A percentile compares a stretch with the other conserved stretches of the same genome.
Conservation (phyloP, 2,888 invertebrate species). For the Tetramorium bicarinatum region DNA sequence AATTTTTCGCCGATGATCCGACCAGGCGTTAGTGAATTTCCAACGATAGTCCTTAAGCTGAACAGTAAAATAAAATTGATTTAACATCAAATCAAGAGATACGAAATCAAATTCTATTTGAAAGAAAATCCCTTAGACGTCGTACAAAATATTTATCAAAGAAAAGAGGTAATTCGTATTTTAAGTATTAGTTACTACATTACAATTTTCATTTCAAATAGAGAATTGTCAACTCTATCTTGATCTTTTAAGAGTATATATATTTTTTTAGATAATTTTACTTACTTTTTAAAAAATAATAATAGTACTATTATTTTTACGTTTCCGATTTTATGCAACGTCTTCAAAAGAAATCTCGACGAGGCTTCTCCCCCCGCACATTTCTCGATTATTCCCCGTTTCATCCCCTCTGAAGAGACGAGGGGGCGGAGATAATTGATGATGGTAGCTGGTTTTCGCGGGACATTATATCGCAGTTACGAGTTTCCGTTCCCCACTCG, state of each 20-base stretch:
- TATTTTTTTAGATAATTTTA: not conserved
- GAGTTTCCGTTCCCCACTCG: slow-evolving; percentile 45
- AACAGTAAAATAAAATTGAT: not conserved
- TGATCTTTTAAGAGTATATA: not conserved
- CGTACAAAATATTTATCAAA: not conserved
- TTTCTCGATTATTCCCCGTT: slow-evolving; percentile 68
- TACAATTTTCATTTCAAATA: not conserved
- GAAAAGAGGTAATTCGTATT: not conserved
- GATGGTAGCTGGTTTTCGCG: slow-evolving; percentile 76
- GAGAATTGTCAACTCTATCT: not conserved
- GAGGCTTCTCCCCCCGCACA: slow-evolving; percentile 26
- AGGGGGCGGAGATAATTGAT: slow-evolving; percentile 79
- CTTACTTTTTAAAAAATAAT: not conserved
- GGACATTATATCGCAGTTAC: slow-evolving; percentile 81
- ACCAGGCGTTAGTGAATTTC: not conserved
- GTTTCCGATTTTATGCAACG: not conserved
- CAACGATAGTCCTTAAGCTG: not conserved
- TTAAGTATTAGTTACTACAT: not conserved
- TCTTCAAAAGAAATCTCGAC: slow-evolving; percentile 44
- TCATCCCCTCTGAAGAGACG: slow-evolving; percentile 53
- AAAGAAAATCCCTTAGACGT: not conserved
- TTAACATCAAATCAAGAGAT: not conserved
- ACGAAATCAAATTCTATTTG: not conserved
- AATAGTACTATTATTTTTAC: not conserved
- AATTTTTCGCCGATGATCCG: slow-evolving; percentile 29